Percentiles rank a stretch among this genome's conserved stretches.
phyloP scores from a whole-genome alignment of 1,140 invertebrate genomes.

The Drosophila ohnishii region DNA sequence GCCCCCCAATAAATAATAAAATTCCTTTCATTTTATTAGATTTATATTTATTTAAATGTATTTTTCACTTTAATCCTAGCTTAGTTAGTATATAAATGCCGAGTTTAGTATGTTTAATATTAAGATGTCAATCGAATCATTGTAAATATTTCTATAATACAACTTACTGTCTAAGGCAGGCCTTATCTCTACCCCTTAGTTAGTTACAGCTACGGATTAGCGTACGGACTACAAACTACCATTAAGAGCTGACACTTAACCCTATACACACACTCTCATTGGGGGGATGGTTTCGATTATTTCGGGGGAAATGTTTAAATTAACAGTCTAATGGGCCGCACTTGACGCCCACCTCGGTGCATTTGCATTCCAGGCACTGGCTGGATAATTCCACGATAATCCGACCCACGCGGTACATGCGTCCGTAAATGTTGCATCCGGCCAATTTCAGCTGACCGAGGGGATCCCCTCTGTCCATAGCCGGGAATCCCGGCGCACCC shows the following conservation, averaged over 20 bases:
- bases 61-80: neutral
- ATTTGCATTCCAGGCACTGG: conserved; percentile 92
- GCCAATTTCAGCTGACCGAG: conserved; percentile 89
- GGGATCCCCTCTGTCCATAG: conserved; percentile 42
- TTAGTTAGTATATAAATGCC: conserved; percentile 38
- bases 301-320: conserved; percentile 52
- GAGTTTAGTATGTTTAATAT: conserved; percentile 12
- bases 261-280: conserved; percentile 29
- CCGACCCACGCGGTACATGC: conserved; percentile 93
- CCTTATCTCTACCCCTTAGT: conserved; percentile 24
- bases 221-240: conserved; percentile 10
- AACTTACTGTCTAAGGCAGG: conserved; percentile 46
- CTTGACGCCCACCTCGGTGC: conserved; percentile 93
- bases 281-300: neutral
- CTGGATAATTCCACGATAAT: conserved; percentile 93
- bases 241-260: conserved; percentile 23
- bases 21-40: neutral
- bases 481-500: conserved; percentile 1
- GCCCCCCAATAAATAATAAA: neutral
- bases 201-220: conserved; percentile 32
- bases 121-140: conserved; percentile 25
- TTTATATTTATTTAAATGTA: conserved; percentile 10
- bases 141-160: conserved; percentile 61
- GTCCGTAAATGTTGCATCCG: conserved; percentile 95
- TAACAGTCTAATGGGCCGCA: conserved; percentile 89